A percentile compares a stretch with the other conserved stretches of the same genome.
These are phyloP conservation scores for Trichonephila inaurata DNA, from an alignment of 1,140 invertebrate genomes.

Conservation along the genomic window DNA sequence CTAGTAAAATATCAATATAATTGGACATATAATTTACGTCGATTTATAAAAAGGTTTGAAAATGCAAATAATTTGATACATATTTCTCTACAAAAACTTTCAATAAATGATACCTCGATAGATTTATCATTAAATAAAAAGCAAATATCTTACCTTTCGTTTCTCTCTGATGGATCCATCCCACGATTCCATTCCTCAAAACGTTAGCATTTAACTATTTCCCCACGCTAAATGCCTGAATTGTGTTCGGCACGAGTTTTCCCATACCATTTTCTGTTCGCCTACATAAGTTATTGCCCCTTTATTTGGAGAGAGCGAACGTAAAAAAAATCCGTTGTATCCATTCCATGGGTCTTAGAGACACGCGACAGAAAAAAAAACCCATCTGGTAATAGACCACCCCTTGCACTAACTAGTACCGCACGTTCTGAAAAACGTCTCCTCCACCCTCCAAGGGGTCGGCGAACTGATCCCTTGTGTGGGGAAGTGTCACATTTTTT, in stretches of 20 bases:
- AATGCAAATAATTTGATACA: too few relatives aligned
- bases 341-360: slow-evolving; percentile 16
- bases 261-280: slow-evolving; percentile 4
- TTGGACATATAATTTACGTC: too few relatives aligned
- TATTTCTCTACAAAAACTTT: too few relatives aligned
- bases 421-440: slow-evolving; percentile 6
- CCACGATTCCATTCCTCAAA: background rate
- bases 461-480: slow-evolving; percentile 54
- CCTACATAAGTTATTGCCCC: slow-evolving; percentile 75
- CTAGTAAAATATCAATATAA: too few relatives aligned
- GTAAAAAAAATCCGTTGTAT: slow-evolving; percentile 73
- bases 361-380: slow-evolving; percentile 66
- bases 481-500: slow-evolving; percentile 67
- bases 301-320: background rate
- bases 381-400: slow-evolving; percentile 62
- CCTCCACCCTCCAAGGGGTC: slow-evolving; percentile 49
- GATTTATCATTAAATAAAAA: background rate
- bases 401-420: slow-evolving; percentile 63
- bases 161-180: background rate
- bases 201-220: slow-evolving; percentile 52
- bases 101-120: too few relatives aligned
- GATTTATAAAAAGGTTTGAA: too few relatives aligned
- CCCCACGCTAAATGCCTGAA: slow-evolving; percentile 31
- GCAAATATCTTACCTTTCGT: background rate
- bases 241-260: slow-evolving; percentile 20